Evolutionary conservation across 2,113 vertebrate genomes (phyloP).

Genomic region (Pica pica): DNA sequence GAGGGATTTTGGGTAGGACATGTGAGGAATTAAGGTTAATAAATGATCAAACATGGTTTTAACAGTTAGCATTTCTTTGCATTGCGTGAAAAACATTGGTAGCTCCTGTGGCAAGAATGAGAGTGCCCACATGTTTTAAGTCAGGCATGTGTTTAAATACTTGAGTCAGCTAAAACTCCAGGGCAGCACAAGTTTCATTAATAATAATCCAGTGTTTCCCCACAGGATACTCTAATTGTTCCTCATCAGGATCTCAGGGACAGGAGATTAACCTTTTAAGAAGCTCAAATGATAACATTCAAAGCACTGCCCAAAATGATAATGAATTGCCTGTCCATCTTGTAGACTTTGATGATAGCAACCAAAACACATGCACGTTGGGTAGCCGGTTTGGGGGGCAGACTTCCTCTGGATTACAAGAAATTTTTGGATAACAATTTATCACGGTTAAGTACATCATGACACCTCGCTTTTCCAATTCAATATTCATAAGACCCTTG

Average conservation of each 20-base stretch:
- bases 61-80: neutral
- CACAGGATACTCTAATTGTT: slow-evolving; percentile 22
- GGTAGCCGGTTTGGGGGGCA: neutral
- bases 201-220: neutral
- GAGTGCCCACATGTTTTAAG: neutral
- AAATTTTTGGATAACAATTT: neutral
- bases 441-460: rapidly evolving
- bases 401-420: neutral
- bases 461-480: neutral
- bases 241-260: neutral
- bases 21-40: neutral
- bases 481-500: neutral
- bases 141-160: neutral
- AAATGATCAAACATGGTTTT: neutral
- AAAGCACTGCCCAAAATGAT: neutral
- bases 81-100: neutral
- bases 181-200: neutral
- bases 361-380: neutral
- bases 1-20: neutral
- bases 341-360: neutral
- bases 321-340: neutral
- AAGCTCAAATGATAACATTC: neutral
- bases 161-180: neutral
- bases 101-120: neutral
- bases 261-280: slow-evolving; percentile 16